Conservation (phyloP, 2,797 vertebrate genomes). For the Chromobotia macracanthus region DNA sequence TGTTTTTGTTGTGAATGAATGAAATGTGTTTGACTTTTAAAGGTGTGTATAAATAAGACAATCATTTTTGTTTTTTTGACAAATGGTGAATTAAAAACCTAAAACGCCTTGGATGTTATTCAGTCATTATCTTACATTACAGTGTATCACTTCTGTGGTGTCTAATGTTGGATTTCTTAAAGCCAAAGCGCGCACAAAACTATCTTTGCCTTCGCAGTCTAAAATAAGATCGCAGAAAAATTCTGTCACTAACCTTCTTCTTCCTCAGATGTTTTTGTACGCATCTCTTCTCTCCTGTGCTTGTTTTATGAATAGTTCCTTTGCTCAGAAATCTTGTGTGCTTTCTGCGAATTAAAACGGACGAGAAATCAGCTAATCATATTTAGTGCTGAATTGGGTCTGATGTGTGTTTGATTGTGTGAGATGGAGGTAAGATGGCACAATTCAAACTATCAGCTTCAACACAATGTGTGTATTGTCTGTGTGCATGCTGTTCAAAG, state of each 20-base stretch:
- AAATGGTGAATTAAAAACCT: slow-evolving; percentile 32
- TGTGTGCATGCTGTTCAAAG: slow-evolving; percentile 41
- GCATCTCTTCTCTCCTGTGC: slow-evolving; percentile 2
- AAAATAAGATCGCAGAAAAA: not conserved
- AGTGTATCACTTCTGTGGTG: not conserved
- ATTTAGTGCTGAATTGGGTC: slow-evolving; percentile 38
- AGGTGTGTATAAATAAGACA: slow-evolving; percentile 23
- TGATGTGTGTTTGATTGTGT: slow-evolving; percentile 55
- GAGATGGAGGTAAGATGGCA: slow-evolving; percentile 56
- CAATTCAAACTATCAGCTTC: slow-evolving; percentile 13
- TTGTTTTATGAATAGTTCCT: not conserved
- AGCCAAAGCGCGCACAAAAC: not conserved
- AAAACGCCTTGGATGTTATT: too few relatives aligned
- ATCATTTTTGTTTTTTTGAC: slow-evolving; percentile 21
- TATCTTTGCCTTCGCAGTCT: not conserved
- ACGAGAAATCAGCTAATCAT: slow-evolving; percentile 11
- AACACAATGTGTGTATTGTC: slow-evolving; percentile 19
- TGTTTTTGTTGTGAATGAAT: slow-evolving; percentile 27
- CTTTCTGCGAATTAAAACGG: not conserved
- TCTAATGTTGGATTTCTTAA: not conserved
- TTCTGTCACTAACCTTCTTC: slow-evolving; percentile 12
- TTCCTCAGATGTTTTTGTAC: not conserved
- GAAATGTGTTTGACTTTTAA: slow-evolving; percentile 16
- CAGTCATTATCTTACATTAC: not conserved
- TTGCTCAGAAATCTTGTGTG: not conserved